Conservation (phyloP, 2,113 vertebrate genomes). For the Notechis scutatus region DNA sequence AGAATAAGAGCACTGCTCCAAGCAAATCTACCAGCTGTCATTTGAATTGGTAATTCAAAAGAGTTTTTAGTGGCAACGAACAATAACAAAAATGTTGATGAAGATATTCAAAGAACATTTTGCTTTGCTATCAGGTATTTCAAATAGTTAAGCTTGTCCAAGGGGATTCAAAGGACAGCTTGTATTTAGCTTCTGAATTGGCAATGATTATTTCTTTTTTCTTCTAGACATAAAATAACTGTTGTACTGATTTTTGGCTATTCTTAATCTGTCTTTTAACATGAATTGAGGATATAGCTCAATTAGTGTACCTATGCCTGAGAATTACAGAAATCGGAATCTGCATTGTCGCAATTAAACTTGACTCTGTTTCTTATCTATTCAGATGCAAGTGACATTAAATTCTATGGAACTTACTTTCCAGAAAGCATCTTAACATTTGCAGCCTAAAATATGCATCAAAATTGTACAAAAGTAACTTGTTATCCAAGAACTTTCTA, state of each 20-base stretch:
- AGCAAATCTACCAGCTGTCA: slow-evolving; percentile 31
- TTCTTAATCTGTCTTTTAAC: neutral
- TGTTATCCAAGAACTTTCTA: neutral
- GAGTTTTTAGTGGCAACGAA: slow-evolving; percentile 11
- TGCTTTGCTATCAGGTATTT: neutral
- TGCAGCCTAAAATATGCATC: neutral
- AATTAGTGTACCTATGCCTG: neutral
- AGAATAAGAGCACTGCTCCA: neutral
- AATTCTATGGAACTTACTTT: neutral
- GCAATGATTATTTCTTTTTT: slow-evolving; percentile 2
- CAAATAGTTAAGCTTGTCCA: neutral
- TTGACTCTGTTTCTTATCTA: neutral
- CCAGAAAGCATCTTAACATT: neutral
- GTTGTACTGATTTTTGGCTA: neutral
- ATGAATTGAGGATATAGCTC: neutral
- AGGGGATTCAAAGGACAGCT: neutral
- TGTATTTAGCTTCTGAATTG: slow-evolving; percentile 17
- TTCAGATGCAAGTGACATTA: neutral
- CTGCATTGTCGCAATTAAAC: neutral
- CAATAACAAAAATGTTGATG: neutral
- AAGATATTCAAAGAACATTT: slow-evolving; percentile 25
- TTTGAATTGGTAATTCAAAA: slow-evolving; percentile 21
- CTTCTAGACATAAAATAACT: slow-evolving; percentile 3
- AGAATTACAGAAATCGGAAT: neutral
- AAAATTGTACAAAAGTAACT: neutral